Evolutionary conservation across 2,888 invertebrate species (phyloP), one percentile per base, ranked within the genome.

Genomic region (Pseudococcus longispinus): DNA sequence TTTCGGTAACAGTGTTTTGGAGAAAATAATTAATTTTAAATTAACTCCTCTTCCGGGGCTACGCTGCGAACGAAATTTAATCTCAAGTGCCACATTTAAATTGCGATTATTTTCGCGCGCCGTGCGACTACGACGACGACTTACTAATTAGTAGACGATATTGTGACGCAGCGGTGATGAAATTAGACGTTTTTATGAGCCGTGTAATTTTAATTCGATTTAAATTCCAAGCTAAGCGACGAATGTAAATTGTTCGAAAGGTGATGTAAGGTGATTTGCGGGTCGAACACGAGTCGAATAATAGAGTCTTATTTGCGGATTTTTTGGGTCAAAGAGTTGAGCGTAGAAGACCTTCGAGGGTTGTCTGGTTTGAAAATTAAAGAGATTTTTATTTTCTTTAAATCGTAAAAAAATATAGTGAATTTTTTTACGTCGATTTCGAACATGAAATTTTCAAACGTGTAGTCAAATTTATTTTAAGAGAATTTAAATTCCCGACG

Each of bases 21-120:
- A 42, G 77, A 42, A 80, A 80, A 80, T 80, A 80, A 80, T 80
- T 80, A 80, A 80, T 80, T 80, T 80, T 80, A 80, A 80, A 80
- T 80, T 42, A 80, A 80, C 77, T 80, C 42, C 29, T 80, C 77
- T 42, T 80, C 77, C 70, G 29, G 65, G 60, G 37, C 26, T 70
- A 70, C 26, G 18, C 29, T 18, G 29, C 18, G 70, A 70, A 29
- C 32, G 70, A 70, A 70, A 70, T 70, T 70, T 70, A 70, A 70
- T 70, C 70, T 70, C 70, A 70, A 70, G 70, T 70, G 70, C 70
- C 70, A 70, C 70, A 18, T 70, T 70, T 70, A 70, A 70, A 70
- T 70, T 70, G 29, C 70, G 70, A 70, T 70, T 70, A 29, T 70
- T 70, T 70, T 70, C 32, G 29, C 60, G 20, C 60, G 9, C 37